A percentile compares a stretch with the other conserved stretches of the same genome.
phyloP scores from a whole-genome alignment of 1,140 invertebrate species.

The Drosophila auraria region DNA sequence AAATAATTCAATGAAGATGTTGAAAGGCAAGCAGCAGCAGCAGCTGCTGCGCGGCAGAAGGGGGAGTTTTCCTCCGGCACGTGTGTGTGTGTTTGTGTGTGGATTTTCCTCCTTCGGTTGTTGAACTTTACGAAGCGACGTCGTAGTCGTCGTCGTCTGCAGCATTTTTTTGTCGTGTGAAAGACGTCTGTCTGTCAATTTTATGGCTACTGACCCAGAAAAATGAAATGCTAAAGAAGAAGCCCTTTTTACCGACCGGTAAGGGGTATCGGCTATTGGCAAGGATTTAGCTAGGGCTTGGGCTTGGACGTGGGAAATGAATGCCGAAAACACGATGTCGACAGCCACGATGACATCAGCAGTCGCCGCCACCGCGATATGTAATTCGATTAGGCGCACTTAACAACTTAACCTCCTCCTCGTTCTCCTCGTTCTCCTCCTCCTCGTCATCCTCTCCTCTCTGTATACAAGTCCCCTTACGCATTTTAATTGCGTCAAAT shows the following conservation, averaged over 20 bases:
- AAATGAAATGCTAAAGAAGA: conserved; percentile 67
- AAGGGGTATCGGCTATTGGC: neutral
- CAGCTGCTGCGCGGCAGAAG: conserved; percentile 3
- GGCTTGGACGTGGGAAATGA: conserved; percentile 25
- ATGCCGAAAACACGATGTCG: conserved; percentile 14
- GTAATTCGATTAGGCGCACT: conserved; percentile 75
- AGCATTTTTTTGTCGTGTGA: conserved; percentile 25
- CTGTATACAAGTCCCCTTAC: neutral
- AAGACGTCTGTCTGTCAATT: conserved; percentile 65
- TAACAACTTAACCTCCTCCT: conserved; percentile 24
- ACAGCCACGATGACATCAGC: conserved; percentile 67
- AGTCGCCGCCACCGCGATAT: conserved; percentile 44
- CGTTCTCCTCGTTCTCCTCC: neutral
- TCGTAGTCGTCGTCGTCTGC: conserved; percentile 23
- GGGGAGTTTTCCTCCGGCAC: conserved; percentile 2
- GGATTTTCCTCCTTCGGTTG: conserved; percentile 51
- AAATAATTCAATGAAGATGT: conserved; percentile 76
- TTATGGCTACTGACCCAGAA: conserved; percentile 76
- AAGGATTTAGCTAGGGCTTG: neutral
- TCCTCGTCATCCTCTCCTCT: neutral
- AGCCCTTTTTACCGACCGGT: conserved; percentile 41
- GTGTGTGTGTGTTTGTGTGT: conserved; percentile 4
- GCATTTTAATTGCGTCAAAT: conserved; percentile 69
- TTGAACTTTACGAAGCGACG: conserved; percentile 57
- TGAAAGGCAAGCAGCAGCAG: conserved; percentile 32